phyloP scores from a whole-genome alignment of 2,113 vertebrate genomes.

The Hyperopisus bebe region DNA sequence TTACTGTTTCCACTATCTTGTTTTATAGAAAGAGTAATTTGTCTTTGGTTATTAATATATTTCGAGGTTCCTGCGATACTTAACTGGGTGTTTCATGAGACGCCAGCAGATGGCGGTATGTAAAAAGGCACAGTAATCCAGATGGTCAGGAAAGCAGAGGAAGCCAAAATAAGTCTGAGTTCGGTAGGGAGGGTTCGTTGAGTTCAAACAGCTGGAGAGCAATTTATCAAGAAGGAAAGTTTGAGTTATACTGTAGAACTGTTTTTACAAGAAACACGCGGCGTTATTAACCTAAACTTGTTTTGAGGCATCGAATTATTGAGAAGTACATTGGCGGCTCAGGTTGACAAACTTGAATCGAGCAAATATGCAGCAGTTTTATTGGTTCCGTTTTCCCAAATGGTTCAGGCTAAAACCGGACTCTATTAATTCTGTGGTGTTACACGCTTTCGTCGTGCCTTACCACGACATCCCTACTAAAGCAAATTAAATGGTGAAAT shows the following conservation, averaged over 20 bases:
- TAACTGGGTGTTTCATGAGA: background rate
- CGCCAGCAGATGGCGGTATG: conserved; percentile 2
- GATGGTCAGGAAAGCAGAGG: background rate
- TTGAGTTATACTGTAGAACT: conserved; percentile 18
- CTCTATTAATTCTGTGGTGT: background rate
- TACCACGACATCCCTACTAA: background rate
- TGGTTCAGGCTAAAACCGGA: background rate
- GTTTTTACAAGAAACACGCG: background rate
- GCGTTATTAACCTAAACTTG: background rate
- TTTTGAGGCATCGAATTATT: background rate
- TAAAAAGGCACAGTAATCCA: background rate
- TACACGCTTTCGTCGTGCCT: background rate
- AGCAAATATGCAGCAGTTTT: background rate
- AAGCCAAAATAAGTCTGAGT: background rate
- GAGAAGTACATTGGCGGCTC: background rate
- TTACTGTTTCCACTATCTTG: background rate
- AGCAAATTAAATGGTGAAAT: background rate
- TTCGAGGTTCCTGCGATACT: background rate
- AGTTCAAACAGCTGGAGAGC: conserved; percentile 49
- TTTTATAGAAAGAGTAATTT: background rate
- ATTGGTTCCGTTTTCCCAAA: background rate
- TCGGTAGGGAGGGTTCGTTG: conserved; percentile 24
- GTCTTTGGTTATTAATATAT: background rate
- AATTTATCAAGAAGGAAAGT: conserved; percentile 28
- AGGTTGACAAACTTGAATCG: background rate